A percentile compares a stretch with the other conserved stretches of the same genome.
phyloP scores from a whole-genome alignment of 2,113 vertebrate species.

The Gymnogyps californianus region DNA sequence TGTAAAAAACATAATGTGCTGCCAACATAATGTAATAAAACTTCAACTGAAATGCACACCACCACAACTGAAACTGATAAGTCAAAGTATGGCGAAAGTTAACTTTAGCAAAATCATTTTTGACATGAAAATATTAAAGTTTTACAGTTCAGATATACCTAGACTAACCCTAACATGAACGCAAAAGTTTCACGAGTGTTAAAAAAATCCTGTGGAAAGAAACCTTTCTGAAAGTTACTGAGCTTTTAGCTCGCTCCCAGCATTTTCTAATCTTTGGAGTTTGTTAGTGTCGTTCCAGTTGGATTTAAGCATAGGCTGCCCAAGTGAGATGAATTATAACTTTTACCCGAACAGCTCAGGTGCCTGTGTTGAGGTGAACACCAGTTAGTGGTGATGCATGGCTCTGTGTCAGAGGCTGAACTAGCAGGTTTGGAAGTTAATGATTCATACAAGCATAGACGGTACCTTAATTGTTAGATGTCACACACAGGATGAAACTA shows the following conservation, averaged over 20 bases:
- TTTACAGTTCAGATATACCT: constrained; percentile 65
- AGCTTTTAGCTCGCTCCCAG: neutral
- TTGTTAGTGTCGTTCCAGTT: neutral
- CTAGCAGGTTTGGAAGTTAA: constrained; percentile 55
- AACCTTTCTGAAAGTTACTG: constrained; percentile 9
- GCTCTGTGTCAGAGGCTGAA: constrained; percentile 46
- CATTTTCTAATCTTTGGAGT: constrained; percentile 2
- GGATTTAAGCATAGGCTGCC: neutral
- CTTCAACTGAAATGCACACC: constrained; percentile 74
- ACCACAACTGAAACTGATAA: constrained; percentile 72
- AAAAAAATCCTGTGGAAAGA: neutral
- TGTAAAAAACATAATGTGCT: constrained; percentile 76
- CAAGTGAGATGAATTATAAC: constrained; percentile 29
- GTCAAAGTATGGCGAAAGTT: constrained; percentile 73
- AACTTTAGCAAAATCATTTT: constrained; percentile 75
- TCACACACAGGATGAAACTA: neutral
- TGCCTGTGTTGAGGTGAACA: neutral
- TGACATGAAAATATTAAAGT: constrained; percentile 69
- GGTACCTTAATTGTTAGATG: constrained; percentile 20
- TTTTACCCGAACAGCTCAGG: neutral
- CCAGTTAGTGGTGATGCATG: constrained; percentile 25
- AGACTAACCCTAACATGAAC: constrained; percentile 37
- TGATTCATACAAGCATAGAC: constrained; percentile 25
- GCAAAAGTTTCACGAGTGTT: constrained; percentile 23
- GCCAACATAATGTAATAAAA: constrained; percentile 79